Evolutionary conservation across 2,888 invertebrate species (phyloP), one percentile per base, ranked within the genome.

Genomic region (Eupeodes luniger): DNA sequence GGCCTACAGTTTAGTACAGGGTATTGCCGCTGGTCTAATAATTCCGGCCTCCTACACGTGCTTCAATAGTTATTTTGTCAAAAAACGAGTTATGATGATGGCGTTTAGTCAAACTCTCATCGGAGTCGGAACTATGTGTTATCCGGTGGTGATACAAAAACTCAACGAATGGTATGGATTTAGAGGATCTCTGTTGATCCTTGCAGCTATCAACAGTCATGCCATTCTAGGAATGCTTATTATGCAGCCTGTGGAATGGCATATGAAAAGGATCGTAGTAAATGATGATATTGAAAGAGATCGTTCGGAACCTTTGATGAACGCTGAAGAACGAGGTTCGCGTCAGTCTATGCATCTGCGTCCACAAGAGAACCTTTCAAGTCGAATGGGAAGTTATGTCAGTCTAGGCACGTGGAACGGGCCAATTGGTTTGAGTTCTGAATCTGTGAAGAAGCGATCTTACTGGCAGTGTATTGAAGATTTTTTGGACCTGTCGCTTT

Each of bases 201-300:
- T 96, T 14, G 96, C 96, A 86, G 96, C 95, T 0, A 91, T 97
- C 49, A 96, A 96, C 91, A 92, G 96, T 14, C 95, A 97, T 91
- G 94, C 95, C 19, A 93, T 97, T 34, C 94, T 96, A 47, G 96
- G 96, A 1, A 96, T 96, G 95, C 91, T 95, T 62, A 94, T 96
- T 57, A 95, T 97, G 95, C 96, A 96, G 90, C 96, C 97, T 0
- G 96, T 96, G 0, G 95, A 96, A 91, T 96, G 96, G 96, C 96
- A 97, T 91, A 94, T 95, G 94, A 93, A 94, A 4, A 94, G 94
- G 92, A 90, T 95, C 92, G 76, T 94, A 91, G 84, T 94, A 92
- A 90, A 95, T 92, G 9, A 91, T 90, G 62, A 59, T 16, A 7
- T 27, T 6, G 51, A 10, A 7, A 49, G 57, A n/a, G 75, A 69